These are phyloP conservation scores for Heliconius cydno DNA, from an alignment of 2,888 invertebrate species.

Conservation along the genomic window DNA sequence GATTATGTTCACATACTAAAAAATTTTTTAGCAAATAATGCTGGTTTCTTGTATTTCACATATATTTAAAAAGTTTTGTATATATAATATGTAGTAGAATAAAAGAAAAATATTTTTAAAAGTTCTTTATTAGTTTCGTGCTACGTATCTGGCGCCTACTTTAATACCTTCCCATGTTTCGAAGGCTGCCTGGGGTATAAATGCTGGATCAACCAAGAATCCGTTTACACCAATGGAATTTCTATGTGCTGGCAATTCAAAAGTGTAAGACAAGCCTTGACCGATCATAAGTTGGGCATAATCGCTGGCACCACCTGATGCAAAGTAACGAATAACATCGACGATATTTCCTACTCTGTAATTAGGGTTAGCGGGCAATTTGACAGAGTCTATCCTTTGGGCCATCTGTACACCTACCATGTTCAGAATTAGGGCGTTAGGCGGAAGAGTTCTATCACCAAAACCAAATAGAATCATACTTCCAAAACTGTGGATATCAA, in stretches of 20 bases:
- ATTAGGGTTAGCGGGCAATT: conserved; percentile 66
- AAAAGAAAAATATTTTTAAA: not conserved
- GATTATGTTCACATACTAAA: too few species aligned
- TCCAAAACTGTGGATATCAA: conserved; percentile 90
- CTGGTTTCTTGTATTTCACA: too few species aligned
- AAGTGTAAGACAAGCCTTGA: conserved; percentile 55
- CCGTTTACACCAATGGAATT: conserved; percentile 30
- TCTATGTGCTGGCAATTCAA: conserved; percentile 81
- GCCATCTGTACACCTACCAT: conserved; percentile 69
- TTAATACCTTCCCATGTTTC: conserved; percentile 85
- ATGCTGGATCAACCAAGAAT: conserved; percentile 57
- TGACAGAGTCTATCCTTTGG: conserved; percentile 73
- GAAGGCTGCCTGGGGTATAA: conserved; percentile 82
- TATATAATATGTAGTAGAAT: not conserved
- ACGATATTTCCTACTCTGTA: conserved; percentile 80
- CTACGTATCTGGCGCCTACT: conserved; percentile 73
- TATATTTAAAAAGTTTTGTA: too few species aligned
- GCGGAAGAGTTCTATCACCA: conserved; percentile 71
- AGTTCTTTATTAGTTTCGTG: conserved; percentile 36
- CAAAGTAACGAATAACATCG: conserved; percentile 77
- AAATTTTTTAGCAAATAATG: too few species aligned
- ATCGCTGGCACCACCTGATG: conserved; percentile 86
- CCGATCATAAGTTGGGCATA: conserved; percentile 60
- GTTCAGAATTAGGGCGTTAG: conserved; percentile 73
- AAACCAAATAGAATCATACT: conserved; percentile 80